Evolutionary conservation across 2,797 vertebrate genomes (phyloP), one percentile per base, ranked within the genome.

Genomic region (Harpagifer antarcticus): DNA sequence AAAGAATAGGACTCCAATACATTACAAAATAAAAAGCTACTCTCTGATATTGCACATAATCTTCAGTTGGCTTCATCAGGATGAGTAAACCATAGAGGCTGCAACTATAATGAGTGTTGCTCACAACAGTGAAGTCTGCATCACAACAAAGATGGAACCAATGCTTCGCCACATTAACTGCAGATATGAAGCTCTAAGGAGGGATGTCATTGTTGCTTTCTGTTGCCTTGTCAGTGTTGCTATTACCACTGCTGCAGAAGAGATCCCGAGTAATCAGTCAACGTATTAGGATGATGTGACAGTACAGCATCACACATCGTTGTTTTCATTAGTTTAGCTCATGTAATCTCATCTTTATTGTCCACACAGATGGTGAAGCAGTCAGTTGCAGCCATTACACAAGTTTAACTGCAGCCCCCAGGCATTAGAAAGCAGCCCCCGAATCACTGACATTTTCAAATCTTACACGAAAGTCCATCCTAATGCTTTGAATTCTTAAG

Each of bases 281-380:
- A 65, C 63, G 50, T 55, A 83, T 89, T 82, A 80, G 10, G 20
- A 81, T 2, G 70, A 81, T 2, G 70, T 78, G 86, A 81, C 82
- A 59, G 16, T n/a, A 75, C 68, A 68, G 43, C 70, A 82, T 76
- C 82, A 81, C 79, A 79, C 79, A 83, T 82, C 76, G 84, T 88
- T 84, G 68, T 88, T 88, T 89, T 87, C 84, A 83, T 86, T 81
- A 76, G 78, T 83, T 89, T 81, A 63, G 70, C 71, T 66, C 65
- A 50, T 73, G 33, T 66, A 68, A 76, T 27, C 27, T 66, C 61
- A 27, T 76, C 56, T 57, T 81, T 65, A 54, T 71, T 53, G 66
- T 81, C 54, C 74, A 72, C 75, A 86, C 80, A 85, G 78, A 88
- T 86, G 82, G 81, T 65, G n/a, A 71, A 72, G 72, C 71, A 83